Conservation (phyloP, 1,140 invertebrate genomes). For the Dryas iulia region DNA sequence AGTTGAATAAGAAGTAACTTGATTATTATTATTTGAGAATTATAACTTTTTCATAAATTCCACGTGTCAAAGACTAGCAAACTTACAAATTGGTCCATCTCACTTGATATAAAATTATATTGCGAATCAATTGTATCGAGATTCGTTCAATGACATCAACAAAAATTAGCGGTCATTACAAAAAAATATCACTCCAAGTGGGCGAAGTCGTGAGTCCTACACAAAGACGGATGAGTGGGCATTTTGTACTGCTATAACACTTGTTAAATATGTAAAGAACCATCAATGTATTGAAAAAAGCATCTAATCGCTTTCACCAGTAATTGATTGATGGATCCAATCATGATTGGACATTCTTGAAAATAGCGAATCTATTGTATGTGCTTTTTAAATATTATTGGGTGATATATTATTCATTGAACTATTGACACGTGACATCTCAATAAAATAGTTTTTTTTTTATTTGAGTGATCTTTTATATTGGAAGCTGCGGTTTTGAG, state of each 20-base stretch:
- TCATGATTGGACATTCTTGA: constrained; percentile 18
- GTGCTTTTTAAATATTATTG: neutral
- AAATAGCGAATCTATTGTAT: neutral
- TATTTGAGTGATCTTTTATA: too few species aligned
- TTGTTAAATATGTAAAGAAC: constrained; percentile 17
- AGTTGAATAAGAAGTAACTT: too few species aligned
- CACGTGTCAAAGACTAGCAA: too few species aligned
- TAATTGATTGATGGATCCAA: constrained; percentile 38
- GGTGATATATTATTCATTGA: neutral
- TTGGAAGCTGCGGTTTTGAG: too few species aligned
- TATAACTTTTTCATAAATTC: too few species aligned
- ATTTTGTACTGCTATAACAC: constrained; percentile 15
- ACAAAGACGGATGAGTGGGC: constrained; percentile 11
- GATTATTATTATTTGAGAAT: too few species aligned
- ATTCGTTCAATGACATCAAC: constrained; percentile 30
- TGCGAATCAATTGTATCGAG: constrained; percentile 7
- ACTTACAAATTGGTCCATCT: neutral
- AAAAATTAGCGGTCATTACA: constrained; percentile 7
- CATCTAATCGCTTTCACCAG: constrained; percentile 35
- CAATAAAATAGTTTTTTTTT: constrained; percentile 3
- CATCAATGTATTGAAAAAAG: constrained; percentile 7
- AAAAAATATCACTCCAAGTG: constrained; percentile 25
- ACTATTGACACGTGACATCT: neutral
- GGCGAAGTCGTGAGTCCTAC: constrained; percentile 13
- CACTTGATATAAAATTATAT: constrained; percentile 16